These are phyloP conservation scores for Calycopis cecrops DNA, from an alignment of 1,140 invertebrate species.

Conservation along the genomic window DNA sequence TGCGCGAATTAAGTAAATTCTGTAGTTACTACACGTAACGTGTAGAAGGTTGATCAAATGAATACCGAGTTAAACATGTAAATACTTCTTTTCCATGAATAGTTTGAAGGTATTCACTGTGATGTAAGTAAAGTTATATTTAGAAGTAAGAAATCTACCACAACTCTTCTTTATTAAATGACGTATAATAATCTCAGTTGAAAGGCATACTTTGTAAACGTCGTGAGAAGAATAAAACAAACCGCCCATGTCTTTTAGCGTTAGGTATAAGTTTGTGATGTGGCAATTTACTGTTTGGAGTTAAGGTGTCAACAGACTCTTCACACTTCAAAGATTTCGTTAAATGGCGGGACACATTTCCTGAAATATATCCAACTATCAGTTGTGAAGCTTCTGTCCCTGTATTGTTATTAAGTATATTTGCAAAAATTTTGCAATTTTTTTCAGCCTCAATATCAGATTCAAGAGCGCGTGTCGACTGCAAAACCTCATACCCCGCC, in stretches of 20 bases:
- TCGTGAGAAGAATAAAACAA: slow-evolving; percentile 21
- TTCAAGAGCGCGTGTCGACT: neutral
- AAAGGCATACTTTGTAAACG: slow-evolving; percentile 19
- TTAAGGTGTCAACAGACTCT: slow-evolving; percentile 17
- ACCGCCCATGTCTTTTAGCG: slow-evolving; percentile 24
- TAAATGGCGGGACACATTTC: slow-evolving; percentile 20
- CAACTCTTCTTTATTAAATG: slow-evolving; percentile 4
- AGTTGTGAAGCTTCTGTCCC: slow-evolving; percentile 10
- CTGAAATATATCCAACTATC: slow-evolving; percentile 21
- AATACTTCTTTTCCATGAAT: slow-evolving; percentile 9
- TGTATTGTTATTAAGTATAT: slow-evolving; percentile 9
- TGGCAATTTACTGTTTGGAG: slow-evolving; percentile 14
- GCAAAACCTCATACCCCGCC: slow-evolving; percentile 10
- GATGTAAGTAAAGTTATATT: slow-evolving; percentile 3
- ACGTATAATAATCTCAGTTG: neutral
- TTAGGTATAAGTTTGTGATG: slow-evolving; percentile 27
- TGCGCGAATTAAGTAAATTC: slow-evolving; percentile 22
- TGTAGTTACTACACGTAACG: slow-evolving; percentile 9
- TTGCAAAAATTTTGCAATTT: slow-evolving; percentile 14
- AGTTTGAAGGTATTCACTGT: slow-evolving; percentile 7
- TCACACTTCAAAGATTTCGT: slow-evolving; percentile 24
- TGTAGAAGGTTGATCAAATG: slow-evolving; percentile 5
- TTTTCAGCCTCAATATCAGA: slow-evolving; percentile 5
- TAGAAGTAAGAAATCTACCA: neutral
- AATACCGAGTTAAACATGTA: neutral